Evolutionary conservation across 2,113 vertebrate species (phyloP).

Genomic region (Montifringilla adamsi): DNA sequence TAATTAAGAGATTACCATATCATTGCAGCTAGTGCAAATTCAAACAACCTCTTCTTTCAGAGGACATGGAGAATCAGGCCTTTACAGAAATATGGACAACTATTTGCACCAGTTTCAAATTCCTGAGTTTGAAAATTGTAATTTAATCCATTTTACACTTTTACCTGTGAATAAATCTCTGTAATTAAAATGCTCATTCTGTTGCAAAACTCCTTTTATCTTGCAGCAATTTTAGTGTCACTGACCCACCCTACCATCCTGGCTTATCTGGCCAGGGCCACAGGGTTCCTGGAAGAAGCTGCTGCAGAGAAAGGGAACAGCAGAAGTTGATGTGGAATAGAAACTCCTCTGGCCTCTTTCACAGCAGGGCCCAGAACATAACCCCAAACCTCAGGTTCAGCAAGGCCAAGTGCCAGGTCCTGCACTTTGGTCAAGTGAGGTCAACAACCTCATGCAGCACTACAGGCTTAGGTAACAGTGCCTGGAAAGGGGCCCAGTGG

Average conservation of each 20-base stretch:
- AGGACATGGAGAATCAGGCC: background rate
- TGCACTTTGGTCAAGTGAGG: background rate
- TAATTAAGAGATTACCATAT: background rate
- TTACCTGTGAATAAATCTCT: background rate
- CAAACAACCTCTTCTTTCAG: background rate
- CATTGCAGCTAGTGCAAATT: background rate
- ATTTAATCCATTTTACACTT: background rate
- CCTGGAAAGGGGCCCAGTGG: background rate
- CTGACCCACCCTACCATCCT: background rate
- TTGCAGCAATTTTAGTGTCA: background rate
- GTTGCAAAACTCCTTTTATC: background rate
- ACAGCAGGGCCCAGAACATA: background rate
- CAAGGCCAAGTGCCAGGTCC: background rate
- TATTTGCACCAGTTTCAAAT: background rate
- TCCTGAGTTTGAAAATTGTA: background rate
- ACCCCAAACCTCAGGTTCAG: background rate
- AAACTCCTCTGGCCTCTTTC: background rate
- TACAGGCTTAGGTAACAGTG: background rate
- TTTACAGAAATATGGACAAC: background rate
- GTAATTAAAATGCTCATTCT: background rate
- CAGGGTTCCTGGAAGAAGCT: background rate
- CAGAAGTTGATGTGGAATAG: background rate
- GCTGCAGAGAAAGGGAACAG: background rate
- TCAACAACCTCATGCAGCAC: background rate
- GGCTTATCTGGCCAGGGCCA: fast-evolving